Evolutionary conservation across 2,888 invertebrate genomes (phyloP).

Genomic region (Mimas tiliae): DNA sequence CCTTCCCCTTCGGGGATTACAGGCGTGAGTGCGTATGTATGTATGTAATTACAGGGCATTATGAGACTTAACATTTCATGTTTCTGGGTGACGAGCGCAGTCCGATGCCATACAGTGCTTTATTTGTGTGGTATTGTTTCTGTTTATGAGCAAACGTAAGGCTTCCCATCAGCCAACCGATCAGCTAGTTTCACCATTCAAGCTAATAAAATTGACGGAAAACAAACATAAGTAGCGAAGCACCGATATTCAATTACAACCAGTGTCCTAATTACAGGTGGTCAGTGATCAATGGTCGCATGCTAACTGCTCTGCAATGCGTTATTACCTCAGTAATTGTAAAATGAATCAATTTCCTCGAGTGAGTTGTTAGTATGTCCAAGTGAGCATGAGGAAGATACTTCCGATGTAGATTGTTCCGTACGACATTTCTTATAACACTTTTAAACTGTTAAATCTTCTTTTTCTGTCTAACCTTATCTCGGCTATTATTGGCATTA

Average conservation of each 20-base stretch:
- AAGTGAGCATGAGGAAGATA: background rate
- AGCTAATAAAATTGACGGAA: background rate
- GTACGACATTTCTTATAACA: background rate
- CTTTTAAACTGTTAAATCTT: background rate
- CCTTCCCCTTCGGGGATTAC: no score
- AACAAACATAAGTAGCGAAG: background rate
- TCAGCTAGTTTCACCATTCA: no score
- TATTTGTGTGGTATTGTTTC: no score
- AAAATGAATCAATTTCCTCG: background rate
- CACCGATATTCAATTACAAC: background rate
- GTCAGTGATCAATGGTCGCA: background rate
- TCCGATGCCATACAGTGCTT: no score
- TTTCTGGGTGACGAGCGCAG: no score
- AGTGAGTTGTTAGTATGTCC: background rate
- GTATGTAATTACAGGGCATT: no score
- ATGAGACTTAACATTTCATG: no score
- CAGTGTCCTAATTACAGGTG: background rate
- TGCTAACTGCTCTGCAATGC: background rate
- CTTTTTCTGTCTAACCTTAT: no score
- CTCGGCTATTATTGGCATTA: no score
- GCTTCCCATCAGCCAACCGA: no score
- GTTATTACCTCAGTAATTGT: constrained; percentile 6
- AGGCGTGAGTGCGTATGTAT: no score
- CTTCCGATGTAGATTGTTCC: constrained; percentile 4
- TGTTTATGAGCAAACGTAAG: no score